phyloP scores from a whole-genome alignment of 30 jellyfish, hydroid and myxozoan species.

The Aurelia aurita complex sp. Pacific region DNA sequence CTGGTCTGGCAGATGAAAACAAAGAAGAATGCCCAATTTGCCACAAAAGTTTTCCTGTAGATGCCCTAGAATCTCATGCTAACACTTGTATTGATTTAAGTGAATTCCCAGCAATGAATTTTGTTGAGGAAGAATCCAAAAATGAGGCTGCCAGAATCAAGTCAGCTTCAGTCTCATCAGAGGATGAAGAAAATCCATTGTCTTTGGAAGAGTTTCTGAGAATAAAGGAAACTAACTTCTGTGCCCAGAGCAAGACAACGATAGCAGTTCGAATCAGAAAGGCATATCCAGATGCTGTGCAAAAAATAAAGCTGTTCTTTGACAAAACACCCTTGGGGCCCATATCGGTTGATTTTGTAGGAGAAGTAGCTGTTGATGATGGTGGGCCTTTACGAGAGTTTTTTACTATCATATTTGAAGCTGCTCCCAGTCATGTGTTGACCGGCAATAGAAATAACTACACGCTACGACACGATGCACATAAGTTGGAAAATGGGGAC shows the following conservation, averaged over 20 bases:
- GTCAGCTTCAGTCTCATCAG: constrained; percentile 10
- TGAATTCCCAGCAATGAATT: no score
- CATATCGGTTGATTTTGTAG: no score
- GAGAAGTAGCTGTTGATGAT: no score
- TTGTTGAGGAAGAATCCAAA: no score
- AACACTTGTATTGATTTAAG: constrained; percentile 27
- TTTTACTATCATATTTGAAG: constrained; percentile 8
- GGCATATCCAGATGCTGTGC: constrained; percentile 15
- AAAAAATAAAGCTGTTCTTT: constrained; percentile 17
- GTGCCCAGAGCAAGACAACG: not conserved
- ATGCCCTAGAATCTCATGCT: constrained; percentile 20
- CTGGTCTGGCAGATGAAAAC: no score
- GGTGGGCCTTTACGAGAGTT: no score
- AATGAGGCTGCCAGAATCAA: no score
- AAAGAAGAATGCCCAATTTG: constrained; percentile 36
- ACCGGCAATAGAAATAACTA: constrained; percentile 1
- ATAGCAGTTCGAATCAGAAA: constrained; percentile 10
- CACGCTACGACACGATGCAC: constrained; percentile 23
- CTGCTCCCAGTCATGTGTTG: constrained; percentile 14
- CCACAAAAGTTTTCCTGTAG: constrained; percentile 17
- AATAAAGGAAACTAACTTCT: not conserved
- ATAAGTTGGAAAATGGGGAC: constrained; percentile 11
- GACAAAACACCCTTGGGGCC: not conserved
- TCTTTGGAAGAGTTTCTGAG: constrained; percentile 10
- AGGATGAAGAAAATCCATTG: not conserved